Base-by-base conservation (phyloP, 2,797 vertebrate genomes). In the Synanceia verrucosa region DNA sequence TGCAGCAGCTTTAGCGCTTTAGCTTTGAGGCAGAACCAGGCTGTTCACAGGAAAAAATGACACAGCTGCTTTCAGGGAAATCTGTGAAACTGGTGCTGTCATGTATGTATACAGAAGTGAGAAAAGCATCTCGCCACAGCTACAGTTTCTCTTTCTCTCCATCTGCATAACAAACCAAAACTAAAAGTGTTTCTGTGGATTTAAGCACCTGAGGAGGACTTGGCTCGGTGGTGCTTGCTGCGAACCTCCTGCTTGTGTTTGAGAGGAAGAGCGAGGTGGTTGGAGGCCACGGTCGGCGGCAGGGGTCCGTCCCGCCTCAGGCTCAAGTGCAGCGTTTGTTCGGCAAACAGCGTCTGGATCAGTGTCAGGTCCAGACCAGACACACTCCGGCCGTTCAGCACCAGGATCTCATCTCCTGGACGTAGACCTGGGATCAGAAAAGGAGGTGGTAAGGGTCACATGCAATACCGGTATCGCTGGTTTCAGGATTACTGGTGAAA, bases 341-440 rank as follows among this genome's bases (percentile, higher is more conserved):
- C 94, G 0, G 94, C 94, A 82, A 98, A 98, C 76, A 97, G 71
- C 1, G 91, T 88, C 89, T 97, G 96, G 93, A 97, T 97, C 85
- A 95, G 93, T 8, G 89, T 72, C 47, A 97, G 92, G 84, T 96
- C 94, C 52, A 98, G 93, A 48, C 93, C 77, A 3, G 94, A 94
- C 26, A 97, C 94, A 1, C 89, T 82, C 48, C 93, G 93, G 73
- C 95, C 94, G 24, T 97, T 97, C 81, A 98, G 92, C 76, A 91
- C 93, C 78, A 96, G 81, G 83, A 98, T 96, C 89, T 97, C 97
- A 37, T 96, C 96, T 6, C 95, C 95, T 31, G 94, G 94, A 78
- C 94, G 93, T 76, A 98, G 83, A 28, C 97, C 97, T 98, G 87
- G 43, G 31, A 14, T 59, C 12, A 75, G 31, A 48, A 44, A 37